phyloP scores from a whole-genome alignment of 1,140 invertebrate species.

The Cepaea nemoralis region DNA sequence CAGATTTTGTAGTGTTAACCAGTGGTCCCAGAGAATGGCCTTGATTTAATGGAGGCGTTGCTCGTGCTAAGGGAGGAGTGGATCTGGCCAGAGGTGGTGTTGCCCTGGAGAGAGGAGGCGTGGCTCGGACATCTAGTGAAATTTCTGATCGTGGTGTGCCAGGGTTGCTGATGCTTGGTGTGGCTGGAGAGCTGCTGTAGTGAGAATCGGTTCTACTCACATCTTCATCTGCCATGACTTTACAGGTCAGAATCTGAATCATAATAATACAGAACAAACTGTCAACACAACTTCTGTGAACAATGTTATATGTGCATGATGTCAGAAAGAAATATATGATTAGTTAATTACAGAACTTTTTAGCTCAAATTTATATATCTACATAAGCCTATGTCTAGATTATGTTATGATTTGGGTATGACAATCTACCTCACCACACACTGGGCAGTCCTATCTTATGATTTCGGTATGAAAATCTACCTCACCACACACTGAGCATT shows the following conservation, averaged over 20 bases:
- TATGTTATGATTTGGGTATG: too few relatives aligned
- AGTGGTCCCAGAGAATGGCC: constrained; percentile 28
- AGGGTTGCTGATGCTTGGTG: constrained; percentile 68
- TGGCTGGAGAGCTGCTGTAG: constrained; percentile 61
- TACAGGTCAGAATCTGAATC: background rate
- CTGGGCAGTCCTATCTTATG: too few relatives aligned
- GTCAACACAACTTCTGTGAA: too few relatives aligned
- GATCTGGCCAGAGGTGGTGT: constrained; percentile 47
- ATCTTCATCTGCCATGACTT: constrained; percentile 43
- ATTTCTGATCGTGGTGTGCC: constrained; percentile 66
- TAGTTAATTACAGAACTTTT: too few relatives aligned
- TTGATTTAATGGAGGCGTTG: constrained; percentile 32
- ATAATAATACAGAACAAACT: background rate
- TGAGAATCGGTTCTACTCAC: constrained; percentile 37
- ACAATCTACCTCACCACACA: too few relatives aligned
- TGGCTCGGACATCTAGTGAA: constrained; percentile 54
- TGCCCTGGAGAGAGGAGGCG: constrained; percentile 57
- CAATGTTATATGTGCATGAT: too few relatives aligned
- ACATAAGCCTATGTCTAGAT: too few relatives aligned
- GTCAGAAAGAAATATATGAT: too few relatives aligned
- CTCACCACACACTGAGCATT: too few relatives aligned
- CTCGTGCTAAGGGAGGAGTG: constrained; percentile 41
- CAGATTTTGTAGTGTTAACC: constrained; percentile 42
- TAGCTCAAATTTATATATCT: too few relatives aligned
- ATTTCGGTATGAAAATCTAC: too few relatives aligned